Evolutionary conservation across 2,797 vertebrate genomes (phyloP).

Genomic region (Chromobotia macracanthus): DNA sequence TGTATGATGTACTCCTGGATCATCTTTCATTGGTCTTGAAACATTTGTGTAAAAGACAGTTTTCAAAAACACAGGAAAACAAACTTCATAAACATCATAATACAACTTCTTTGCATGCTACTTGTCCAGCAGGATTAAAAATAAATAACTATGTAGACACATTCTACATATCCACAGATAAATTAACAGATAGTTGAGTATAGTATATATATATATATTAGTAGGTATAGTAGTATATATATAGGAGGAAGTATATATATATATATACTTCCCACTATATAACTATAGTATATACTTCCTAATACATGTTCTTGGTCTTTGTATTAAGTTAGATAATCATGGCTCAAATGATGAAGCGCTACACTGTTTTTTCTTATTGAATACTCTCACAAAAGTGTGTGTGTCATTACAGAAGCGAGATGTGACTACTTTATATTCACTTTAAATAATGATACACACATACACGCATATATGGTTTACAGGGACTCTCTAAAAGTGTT

Average conservation of each 20-base stretch:
- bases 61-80: background rate
- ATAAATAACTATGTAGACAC: conserved; percentile 3
- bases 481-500: too few relatives aligned
- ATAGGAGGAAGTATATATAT: too few relatives aligned
- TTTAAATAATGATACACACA: background rate
- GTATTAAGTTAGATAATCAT: background rate
- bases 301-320: too few relatives aligned
- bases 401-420: background rate
- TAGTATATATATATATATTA: too few relatives aligned
- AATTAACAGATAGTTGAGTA: background rate
- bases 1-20: too few relatives aligned
- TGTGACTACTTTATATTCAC: background rate
- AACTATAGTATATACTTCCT: too few relatives aligned
- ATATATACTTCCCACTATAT: too few relatives aligned
- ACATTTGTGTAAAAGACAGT: too few relatives aligned
- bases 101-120: background rate
- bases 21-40: too few relatives aligned
- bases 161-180: conserved; percentile 10
- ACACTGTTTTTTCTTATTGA: background rate
- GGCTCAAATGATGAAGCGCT: background rate
- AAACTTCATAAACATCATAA: background rate
- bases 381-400: background rate
- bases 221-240: too few relatives aligned
- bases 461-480: too few relatives aligned
- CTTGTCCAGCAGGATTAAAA: background rate